phyloP scores from a whole-genome alignment of 1,140 invertebrate genomes.

The Calosoma granatense region DNA sequence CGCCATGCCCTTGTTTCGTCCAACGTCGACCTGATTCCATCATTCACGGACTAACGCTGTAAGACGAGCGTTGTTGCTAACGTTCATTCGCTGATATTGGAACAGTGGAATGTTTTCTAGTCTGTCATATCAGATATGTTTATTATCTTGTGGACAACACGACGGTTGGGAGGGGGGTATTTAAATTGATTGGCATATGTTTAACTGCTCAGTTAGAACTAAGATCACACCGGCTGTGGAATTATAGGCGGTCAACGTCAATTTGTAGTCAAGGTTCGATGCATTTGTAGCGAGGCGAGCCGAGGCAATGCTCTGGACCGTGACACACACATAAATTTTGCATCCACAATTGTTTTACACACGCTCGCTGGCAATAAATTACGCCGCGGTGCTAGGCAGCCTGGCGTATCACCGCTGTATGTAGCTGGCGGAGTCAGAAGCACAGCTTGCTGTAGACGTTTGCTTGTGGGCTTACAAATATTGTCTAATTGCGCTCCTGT shows the following conservation, averaged over 20 bases:
- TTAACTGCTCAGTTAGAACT: background rate
- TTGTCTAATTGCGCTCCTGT: background rate
- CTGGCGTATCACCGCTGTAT: background rate
- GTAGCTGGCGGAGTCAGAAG: background rate
- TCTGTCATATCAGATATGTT: background rate
- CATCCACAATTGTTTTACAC: slow-evolving; percentile 8
- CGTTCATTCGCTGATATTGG: background rate
- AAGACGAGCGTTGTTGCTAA: background rate
- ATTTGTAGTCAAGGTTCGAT: background rate
- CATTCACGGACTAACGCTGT: background rate
- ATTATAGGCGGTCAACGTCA: background rate
- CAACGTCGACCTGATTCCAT: background rate
- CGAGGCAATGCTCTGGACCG: too few species aligned
- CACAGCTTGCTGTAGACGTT: too few species aligned
- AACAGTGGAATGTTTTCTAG: slow-evolving; percentile 1
- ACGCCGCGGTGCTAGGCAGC: background rate
- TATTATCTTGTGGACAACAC: background rate
- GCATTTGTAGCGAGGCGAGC: background rate
- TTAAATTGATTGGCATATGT: background rate
- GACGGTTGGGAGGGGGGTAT: too few species aligned
- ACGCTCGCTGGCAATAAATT: slow-evolving; percentile 1
- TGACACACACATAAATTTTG: slow-evolving; percentile 8
- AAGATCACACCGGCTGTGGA: background rate
- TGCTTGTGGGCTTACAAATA: too few species aligned
- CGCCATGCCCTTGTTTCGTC: background rate